A percentile compares a stretch with the other conserved stretches of the same genome.
Evolutionary conservation across 2,113 vertebrate genomes (phyloP).

Genomic region (Solea solea): DNA sequence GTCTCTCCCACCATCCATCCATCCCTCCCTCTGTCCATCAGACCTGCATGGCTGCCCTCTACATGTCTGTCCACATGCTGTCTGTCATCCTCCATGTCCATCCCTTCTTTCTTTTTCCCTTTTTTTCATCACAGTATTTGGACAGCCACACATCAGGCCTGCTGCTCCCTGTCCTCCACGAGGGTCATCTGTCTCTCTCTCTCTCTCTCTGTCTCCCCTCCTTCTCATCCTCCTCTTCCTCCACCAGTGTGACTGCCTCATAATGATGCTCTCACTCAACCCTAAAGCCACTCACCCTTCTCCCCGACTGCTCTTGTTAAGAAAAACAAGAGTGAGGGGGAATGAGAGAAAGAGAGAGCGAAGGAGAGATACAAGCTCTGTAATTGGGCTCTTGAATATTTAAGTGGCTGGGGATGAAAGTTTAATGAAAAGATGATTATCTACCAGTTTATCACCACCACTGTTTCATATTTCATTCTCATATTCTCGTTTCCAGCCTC

Average conservation of each 20-base stretch:
- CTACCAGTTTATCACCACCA: constrained; percentile 74
- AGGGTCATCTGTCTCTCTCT: constrained; percentile 62
- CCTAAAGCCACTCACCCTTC: constrained; percentile 63
- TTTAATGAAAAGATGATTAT: constrained; percentile 84
- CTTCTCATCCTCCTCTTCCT: background rate
- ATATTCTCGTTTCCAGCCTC: constrained; percentile 32
- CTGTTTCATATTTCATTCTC: constrained; percentile 76
- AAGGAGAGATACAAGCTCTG: constrained; percentile 62
- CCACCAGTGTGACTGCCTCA: constrained; percentile 40
- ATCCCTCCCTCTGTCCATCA: constrained; percentile 27
- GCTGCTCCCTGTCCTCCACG: constrained; percentile 49
- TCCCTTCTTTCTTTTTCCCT: background rate
- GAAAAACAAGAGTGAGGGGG: constrained; percentile 54
- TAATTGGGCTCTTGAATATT: constrained; percentile 81
- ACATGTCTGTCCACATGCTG: constrained; percentile 7
- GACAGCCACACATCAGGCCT: constrained; percentile 42
- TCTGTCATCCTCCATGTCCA: constrained; percentile 10
- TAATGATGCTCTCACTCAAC: constrained; percentile 71
- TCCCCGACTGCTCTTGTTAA: constrained; percentile 66
- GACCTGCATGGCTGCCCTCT: constrained; percentile 18
- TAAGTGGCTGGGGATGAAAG: constrained; percentile 78
- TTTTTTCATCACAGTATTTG: constrained; percentile 21
- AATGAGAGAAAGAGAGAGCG: constrained; percentile 17
- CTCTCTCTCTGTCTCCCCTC: background rate
- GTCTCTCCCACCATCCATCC: constrained; percentile 31